Base-by-base conservation (phyloP, 30 jellyfish, hydroid and myxozoan genomes). In the Phacellophora camtschatica region DNA sequence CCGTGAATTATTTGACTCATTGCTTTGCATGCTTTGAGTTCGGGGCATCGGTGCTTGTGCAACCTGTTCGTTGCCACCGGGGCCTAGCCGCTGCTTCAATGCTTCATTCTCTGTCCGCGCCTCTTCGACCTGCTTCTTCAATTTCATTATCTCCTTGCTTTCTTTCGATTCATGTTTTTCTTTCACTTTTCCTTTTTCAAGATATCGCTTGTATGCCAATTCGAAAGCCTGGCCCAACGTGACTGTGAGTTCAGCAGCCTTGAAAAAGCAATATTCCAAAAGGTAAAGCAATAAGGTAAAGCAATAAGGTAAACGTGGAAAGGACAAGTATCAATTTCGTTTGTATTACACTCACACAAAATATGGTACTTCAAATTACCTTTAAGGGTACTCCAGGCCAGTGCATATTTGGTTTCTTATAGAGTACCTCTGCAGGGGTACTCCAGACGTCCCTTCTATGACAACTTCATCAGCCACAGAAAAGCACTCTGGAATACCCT, bases 151-250 rank as follows among this genome's bases (percentile, higher is more conserved):
- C 29, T 91, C 98, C 18, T 69, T 91, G 67, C 58, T 91, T 48
- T 85, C 90, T 51, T 91, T 84, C 16, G 85, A 27, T 76, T 78
- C 95, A 9, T 39, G 75, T 71, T 77, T 77, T 49, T 90, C 96
- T 51, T 78, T 83, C 23, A 77, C 87, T 71, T 77, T 77, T 49
- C 94, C 96, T 51, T 78, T 83, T 27, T 84, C 87, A 2, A 81
- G 25, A 51, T 84, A 94, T 34, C 96, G 69, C 61, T 83, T 75
- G 74, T 94, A 94, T 30, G 99, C 99, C 83, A 94, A 32, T 31
- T 94, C 96, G 69, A 94, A 94, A 3, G 96, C 97, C 63, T 94
- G 97, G 10, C 99, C 99, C 42, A 94, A 59, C 0, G 99, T 70
- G 2, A 87, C 84, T 1, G 99, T 94, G 20, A 94, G 56, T 33